Base-by-base conservation (phyloP, 2,888 invertebrate species). In the Lasioglossum zephyrum region DNA sequence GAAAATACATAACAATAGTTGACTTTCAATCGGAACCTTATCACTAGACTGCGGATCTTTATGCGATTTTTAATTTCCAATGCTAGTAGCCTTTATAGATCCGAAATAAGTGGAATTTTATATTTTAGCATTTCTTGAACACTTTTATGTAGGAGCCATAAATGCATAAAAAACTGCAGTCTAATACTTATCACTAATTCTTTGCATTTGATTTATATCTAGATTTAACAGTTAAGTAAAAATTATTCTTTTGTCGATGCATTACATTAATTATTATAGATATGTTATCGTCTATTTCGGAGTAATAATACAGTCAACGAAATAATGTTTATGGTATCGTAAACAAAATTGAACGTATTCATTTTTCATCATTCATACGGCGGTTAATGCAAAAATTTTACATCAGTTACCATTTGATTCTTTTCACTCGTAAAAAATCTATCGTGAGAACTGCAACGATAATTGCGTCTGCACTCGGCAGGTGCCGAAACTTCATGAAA, bases 291-390 rank as follows among this genome's bases (percentile, higher is more conserved):
- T 16, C 63, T 63, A 63, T 16, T 16, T 63, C 13, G 16, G 18
- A 76, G 41, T 63, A 76, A 76, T 63, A 63, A 44, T 76, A 63
- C 26, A 63, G 26, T 47, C 66, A 75, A 39, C 31, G 26, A 36
- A 44, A 22, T 47, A 63, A 22, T 41, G 22, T 31, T 63, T 47
- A 63, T 47, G 26, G 22, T 16, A 26, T 63, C 18, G 26, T n/a
- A 1, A 60, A 76, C 31, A 47, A 47, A 36, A 73, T 47, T n/a
- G 4, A 49, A 77, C 39, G 16, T n/a, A n/a, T n/a, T 0, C 9
- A n/a, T 36, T 69, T 44, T 47, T 8, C 77, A n/a, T 57, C n/a
- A 22, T 53, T 8, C 26, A 26, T n/a, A 22, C 22, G 4, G 18
- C 18, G 22, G n/a, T 22, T n/a, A n/a, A 57, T 57, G 9, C 3